Percentiles rank a stretch among this genome's conserved stretches.
phyloP scores from a whole-genome alignment of 2,113 vertebrate species.

The Sinocyclocheilus anshuiensis region DNA sequence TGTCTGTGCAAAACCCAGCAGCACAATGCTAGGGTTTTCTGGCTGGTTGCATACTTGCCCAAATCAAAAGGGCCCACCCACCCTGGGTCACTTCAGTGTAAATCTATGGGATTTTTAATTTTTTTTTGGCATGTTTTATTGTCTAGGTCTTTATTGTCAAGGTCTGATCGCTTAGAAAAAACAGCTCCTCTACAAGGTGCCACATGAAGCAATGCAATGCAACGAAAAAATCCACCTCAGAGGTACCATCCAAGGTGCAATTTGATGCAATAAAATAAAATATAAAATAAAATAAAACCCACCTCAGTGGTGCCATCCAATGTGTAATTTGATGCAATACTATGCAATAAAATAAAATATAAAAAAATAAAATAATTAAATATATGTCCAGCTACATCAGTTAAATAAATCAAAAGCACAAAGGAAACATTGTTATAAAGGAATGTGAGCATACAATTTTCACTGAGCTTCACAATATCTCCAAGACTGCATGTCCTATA shows the following conservation, averaged over 20 bases:
- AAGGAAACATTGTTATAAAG: background rate
- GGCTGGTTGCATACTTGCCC: background rate
- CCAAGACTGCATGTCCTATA: constrained; percentile 1
- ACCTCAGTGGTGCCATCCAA: too few species aligned
- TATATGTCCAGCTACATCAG: background rate
- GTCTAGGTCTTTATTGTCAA: background rate
- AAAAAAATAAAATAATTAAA: background rate
- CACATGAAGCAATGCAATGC: background rate
- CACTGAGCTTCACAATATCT: background rate
- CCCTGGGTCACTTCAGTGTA: background rate
- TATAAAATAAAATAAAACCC: background rate
- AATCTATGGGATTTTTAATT: background rate
- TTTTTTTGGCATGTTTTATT: background rate
- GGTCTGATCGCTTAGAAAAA: background rate
- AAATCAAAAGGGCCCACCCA: constrained; percentile 2
- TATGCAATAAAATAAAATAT: background rate
- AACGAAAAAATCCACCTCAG: too few species aligned
- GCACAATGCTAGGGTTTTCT: background rate
- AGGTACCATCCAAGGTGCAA: too few species aligned
- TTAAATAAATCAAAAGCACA: background rate
- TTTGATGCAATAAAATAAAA: too few species aligned
- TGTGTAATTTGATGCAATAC: too few species aligned
- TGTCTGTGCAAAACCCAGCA: background rate
- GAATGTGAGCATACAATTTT: background rate
- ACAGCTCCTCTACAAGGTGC: background rate